Evolutionary conservation across 2,113 vertebrate species (phyloP), one percentile per base, ranked within the genome.

Genomic region (Lophochroa leadbeateri): DNA sequence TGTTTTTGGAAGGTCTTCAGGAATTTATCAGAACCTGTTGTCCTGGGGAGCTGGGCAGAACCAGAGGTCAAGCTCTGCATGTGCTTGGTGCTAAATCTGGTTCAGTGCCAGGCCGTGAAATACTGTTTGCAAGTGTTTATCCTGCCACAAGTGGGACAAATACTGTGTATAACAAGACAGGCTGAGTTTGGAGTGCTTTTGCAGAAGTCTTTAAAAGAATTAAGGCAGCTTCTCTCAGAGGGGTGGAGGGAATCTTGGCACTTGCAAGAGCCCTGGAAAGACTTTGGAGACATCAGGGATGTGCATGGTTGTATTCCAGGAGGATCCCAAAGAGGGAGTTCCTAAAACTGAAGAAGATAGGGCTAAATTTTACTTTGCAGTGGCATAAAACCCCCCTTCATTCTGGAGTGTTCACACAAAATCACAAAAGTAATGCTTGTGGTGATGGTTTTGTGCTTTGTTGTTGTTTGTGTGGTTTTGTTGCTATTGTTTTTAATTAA

Each of bases 291-390:
- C 33, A 11, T 55, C 7, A 31, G 64, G 52, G 46, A n/a, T 33
- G 6, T 41, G 23, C 11, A 21, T 0, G 0, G 4, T 13, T 77
- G 2, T 77, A 12, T 49, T 70, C 24, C 0, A 0, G 33, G 9
- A 67, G 35, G 84, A 53, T 90, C 41, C 8, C 41, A 9, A 35
- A 3, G 7, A 29, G 9, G 7, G 13, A 6, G 6, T 35, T 86
- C 6, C 4, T 77, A 41, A 78, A 61, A 25, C 37, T 44, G 58
- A 68, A 58, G 44, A 71, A 18, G n/a, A 55, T 70, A 25, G 14
- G 33, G 19, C 41, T 69, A 25, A 65, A 67, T 86, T 76, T 85
- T 10, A 25, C 27, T 52, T 68, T 37, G 49, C 17, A 75, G 43
- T 64, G 37, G 14, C 28, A 37, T 60, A 3, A 69, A 67, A 47